A percentile compares a stretch with the other conserved stretches of the same genome.
Evolutionary conservation across 2,113 vertebrate species (phyloP).

Genomic region (Cyprinodon brontotheroides): DNA sequence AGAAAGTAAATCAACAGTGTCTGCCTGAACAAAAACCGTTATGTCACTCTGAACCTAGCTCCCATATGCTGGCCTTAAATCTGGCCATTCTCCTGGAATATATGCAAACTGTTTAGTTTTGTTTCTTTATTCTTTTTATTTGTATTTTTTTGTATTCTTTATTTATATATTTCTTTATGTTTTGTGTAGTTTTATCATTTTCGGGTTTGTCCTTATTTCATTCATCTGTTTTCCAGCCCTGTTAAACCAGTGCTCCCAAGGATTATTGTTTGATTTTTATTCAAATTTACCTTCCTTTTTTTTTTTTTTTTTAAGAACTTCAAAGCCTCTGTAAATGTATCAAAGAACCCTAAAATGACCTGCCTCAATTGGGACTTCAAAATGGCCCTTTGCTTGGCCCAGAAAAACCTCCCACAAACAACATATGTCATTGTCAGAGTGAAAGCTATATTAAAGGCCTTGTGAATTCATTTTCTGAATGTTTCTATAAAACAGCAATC

Average conservation of each 20-base stretch:
- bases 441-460: neutral
- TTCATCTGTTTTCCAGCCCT: neutral
- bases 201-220: neutral
- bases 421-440: slow-evolving; percentile 5
- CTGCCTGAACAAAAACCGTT: too few species aligned
- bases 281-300: neutral
- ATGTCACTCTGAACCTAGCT: too few species aligned
- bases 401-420: neutral
- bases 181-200: neutral
- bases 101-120: neutral
- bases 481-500: neutral
- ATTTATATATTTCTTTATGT: too few species aligned
- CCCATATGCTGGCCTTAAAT: too few species aligned
- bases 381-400: neutral
- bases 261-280: neutral
- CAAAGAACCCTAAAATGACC: neutral
- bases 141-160: neutral
- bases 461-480: slow-evolving; percentile 10
- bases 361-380: neutral
- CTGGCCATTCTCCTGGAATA: neutral
- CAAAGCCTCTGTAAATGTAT: neutral
- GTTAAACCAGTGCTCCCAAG: neutral
- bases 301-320: neutral
- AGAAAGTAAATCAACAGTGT: too few species aligned
- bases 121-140: neutral